These are phyloP conservation scores for Pangasius sanitwongsei DNA, from an alignment of 2,797 vertebrate genomes.

Conservation along the genomic window DNA sequence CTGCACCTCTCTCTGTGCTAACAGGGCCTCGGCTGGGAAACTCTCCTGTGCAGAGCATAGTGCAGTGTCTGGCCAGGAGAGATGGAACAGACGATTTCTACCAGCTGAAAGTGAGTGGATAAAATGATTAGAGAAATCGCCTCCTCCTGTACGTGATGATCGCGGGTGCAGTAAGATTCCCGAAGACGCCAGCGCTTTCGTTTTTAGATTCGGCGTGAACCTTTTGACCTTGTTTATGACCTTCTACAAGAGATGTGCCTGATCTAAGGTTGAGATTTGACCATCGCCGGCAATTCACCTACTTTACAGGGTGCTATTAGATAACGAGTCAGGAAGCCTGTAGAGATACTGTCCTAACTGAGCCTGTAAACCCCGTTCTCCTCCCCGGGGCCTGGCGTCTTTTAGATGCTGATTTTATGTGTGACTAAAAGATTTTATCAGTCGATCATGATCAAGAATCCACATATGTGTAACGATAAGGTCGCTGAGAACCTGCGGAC, in stretches of 20 bases:
- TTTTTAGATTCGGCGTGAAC: conserved; percentile 56
- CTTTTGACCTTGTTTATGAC: conserved; percentile 68
- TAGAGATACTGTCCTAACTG: conserved; percentile 52
- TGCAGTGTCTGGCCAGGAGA: conserved; percentile 97
- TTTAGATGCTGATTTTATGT: conserved; percentile 3
- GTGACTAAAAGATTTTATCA: conserved; percentile 24
- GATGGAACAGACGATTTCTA: conserved; percentile 99
- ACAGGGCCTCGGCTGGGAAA: conserved; percentile 96
- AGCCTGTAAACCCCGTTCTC: conserved; percentile 61
- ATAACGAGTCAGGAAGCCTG: conserved; percentile 51
- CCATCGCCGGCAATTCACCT: conserved; percentile 45
- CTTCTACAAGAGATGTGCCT: conserved; percentile 23
- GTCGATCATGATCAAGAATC: conserved; percentile 19
- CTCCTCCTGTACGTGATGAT: conserved; percentile 7
- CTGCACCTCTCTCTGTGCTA: conserved; percentile 51
- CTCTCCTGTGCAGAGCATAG: conserved; percentile 98
- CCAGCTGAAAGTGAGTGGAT: conserved; percentile 91
- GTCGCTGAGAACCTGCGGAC: not conserved
- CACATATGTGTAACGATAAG: conserved; percentile 34
- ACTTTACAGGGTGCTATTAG: conserved; percentile 66
- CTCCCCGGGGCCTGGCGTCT: conserved; percentile 49
- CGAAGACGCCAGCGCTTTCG: not conserved
- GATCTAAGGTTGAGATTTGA: conserved; percentile 51
- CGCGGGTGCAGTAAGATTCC: not conserved
- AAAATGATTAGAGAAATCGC: not conserved